Conservation (phyloP, 2,888 invertebrate species). For the Coelopa pilipes region DNA sequence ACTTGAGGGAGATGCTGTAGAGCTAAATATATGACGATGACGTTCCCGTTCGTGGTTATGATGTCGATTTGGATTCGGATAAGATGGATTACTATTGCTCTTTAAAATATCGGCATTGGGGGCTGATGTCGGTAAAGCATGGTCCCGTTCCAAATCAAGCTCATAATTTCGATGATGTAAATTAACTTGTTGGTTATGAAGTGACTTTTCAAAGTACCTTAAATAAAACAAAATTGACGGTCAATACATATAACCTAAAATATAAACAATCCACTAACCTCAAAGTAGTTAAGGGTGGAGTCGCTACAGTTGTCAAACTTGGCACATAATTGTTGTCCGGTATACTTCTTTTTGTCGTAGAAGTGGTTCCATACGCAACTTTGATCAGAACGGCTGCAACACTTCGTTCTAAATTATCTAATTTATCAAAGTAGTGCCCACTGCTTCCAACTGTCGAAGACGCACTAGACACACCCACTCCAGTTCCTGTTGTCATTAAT, state of each 20-base stretch:
- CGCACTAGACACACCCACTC: constrained; percentile 33
- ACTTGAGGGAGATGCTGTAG: constrained; percentile 63
- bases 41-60: constrained; percentile 64
- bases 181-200: constrained; percentile 61
- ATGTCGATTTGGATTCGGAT: constrained; percentile 77
- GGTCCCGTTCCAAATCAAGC: constrained; percentile 77
- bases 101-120: constrained; percentile 83
- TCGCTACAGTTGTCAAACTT: constrained; percentile 73
- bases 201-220: constrained; percentile 59
- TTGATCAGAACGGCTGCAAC: constrained; percentile 77
- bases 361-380: constrained; percentile 75
- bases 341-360: constrained; percentile 76
- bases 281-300: constrained; percentile 72
- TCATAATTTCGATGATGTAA: constrained; percentile 71
- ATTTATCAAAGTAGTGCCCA: constrained; percentile 70
- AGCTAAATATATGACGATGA: constrained; percentile 61
- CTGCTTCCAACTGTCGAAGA: constrained; percentile 44
- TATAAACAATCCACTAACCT: constrained; percentile 59
- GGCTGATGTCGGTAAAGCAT: constrained; percentile 79
- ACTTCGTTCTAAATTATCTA: constrained; percentile 73
- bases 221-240: background rate
- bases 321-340: constrained; percentile 73
- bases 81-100: constrained; percentile 80
- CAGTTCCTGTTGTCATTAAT: constrained; percentile 37
- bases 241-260: constrained; percentile 13